Conservation (phyloP, 2,797 vertebrate species). For the Tapera naevia region DNA sequence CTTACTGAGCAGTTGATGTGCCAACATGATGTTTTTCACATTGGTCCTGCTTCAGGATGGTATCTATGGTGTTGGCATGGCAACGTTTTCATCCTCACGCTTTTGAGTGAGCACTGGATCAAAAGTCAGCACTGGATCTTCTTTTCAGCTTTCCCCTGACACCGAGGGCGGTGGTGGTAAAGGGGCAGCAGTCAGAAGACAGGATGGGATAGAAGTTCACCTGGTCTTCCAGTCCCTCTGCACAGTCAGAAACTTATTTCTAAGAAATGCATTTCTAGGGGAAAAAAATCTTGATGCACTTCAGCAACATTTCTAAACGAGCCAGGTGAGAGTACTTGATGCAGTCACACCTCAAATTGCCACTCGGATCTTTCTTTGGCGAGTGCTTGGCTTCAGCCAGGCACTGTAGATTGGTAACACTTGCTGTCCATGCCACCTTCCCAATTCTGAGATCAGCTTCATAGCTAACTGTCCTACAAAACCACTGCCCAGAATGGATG, state of each 20-base stretch:
- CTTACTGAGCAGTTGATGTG: not conserved
- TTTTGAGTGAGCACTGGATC: no score
- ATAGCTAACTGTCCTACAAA: not conserved
- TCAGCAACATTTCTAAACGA: not conserved
- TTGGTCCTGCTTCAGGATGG: not conserved
- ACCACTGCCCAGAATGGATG: not conserved
- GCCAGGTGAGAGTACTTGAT: not conserved
- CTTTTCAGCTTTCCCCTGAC: not conserved
- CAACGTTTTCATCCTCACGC: not conserved
- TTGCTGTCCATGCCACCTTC: not conserved
- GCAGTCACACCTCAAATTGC: constrained; percentile 27
- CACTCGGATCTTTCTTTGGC: not conserved
- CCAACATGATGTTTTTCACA: not conserved
- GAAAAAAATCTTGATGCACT: not conserved
- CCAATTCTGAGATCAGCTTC: not conserved
- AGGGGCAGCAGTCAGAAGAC: not conserved
- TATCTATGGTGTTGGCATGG: not conserved
- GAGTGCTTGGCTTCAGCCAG: not conserved
- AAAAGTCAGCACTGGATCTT: not conserved
- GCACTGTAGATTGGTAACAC: not conserved
- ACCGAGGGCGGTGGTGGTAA: not conserved
- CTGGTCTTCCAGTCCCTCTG: not conserved
- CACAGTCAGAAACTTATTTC: not conserved
- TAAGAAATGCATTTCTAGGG: not conserved
- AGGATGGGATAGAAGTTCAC: not conserved